A percentile compares a stretch with the other conserved stretches of the same genome.
Evolutionary conservation across 2,797 vertebrate genomes (phyloP).

Genomic region (Hippocampus kuda): DNA sequence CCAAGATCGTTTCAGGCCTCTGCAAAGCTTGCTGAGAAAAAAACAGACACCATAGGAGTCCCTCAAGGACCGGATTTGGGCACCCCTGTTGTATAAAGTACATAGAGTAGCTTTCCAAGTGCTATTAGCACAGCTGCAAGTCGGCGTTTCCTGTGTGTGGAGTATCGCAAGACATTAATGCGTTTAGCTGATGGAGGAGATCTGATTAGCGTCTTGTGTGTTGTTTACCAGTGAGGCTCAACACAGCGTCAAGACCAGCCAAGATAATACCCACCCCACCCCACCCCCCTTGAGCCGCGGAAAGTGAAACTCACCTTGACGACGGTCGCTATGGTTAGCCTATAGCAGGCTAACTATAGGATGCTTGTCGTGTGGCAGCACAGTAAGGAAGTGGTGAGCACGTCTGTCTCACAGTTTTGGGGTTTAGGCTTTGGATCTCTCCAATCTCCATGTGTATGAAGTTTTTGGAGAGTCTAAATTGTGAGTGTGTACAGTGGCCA

Average conservation of each 20-base stretch:
- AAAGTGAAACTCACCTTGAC: conserved; percentile 62
- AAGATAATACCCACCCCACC: conserved; percentile 33
- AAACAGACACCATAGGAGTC: no score
- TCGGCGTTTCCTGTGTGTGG: conserved; percentile 7
- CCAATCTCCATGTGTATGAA: no score
- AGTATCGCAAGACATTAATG: conserved; percentile 39
- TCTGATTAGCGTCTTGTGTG: conserved; percentile 41
- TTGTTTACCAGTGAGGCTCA: conserved; percentile 36
- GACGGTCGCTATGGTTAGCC: conserved; percentile 42
- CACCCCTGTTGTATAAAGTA: not conserved
- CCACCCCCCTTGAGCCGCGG: conserved; percentile 28
- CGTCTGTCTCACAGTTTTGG: not conserved
- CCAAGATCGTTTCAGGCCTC: no score
- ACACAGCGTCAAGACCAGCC: conserved; percentile 32
- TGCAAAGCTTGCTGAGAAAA: no score
- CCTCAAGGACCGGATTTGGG: no score
- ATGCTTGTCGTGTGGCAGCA: conserved; percentile 5
- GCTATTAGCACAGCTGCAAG: conserved; percentile 5
- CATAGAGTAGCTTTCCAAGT: not conserved
- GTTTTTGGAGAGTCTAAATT: no score
- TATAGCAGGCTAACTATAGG: conserved; percentile 22
- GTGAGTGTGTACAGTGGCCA: no score
- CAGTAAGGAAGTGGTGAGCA: not conserved
- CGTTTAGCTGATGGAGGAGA: conserved; percentile 45
- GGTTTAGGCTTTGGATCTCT: no score